Conservation (phyloP, 2,888 invertebrate genomes). For the Euplagia quadripunctaria region DNA sequence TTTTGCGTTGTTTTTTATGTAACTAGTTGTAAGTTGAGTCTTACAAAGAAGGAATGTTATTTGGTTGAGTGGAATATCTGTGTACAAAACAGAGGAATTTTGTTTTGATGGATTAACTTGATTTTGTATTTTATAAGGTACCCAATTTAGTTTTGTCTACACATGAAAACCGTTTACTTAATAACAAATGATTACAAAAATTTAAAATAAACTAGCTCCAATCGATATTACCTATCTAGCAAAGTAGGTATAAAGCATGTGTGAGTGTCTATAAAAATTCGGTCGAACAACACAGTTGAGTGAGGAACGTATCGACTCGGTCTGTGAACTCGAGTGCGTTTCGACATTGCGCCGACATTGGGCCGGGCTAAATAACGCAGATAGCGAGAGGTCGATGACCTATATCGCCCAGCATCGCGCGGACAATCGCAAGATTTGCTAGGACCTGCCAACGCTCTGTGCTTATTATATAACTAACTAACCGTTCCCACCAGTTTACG, state of each 20-base stretch:
- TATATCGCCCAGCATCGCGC: slow-evolving; percentile 84
- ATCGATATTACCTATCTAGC: slow-evolving; percentile 27
- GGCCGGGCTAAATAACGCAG: slow-evolving; percentile 84
- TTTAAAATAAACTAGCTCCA: slow-evolving; percentile 33
- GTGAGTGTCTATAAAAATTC: slow-evolving; percentile 69
- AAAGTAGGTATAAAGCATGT: slow-evolving; percentile 24
- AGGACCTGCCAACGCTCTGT: slow-evolving; percentile 76
- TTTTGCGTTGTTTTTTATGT: background rate
- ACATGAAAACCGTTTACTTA: slow-evolving; percentile 10
- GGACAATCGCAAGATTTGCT: slow-evolving; percentile 73
- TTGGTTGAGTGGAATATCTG: background rate
- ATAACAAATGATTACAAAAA: background rate
- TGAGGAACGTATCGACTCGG: slow-evolving; percentile 75
- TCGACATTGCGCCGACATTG: slow-evolving; percentile 86
- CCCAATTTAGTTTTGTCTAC: background rate
- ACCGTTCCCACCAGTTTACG: slow-evolving; percentile 29
- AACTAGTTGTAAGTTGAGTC: background rate
- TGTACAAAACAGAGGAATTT: background rate
- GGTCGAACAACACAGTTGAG: slow-evolving; percentile 73
- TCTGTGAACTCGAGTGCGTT: slow-evolving; percentile 80
- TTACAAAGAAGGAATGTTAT: background rate
- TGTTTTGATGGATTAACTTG: background rate
- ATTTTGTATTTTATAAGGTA: background rate
- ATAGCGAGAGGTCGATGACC: slow-evolving; percentile 84
- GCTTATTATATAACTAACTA: slow-evolving; percentile 69